phyloP scores from a whole-genome alignment of 2,113 vertebrate species.

The Pterophyllum scalare region DNA sequence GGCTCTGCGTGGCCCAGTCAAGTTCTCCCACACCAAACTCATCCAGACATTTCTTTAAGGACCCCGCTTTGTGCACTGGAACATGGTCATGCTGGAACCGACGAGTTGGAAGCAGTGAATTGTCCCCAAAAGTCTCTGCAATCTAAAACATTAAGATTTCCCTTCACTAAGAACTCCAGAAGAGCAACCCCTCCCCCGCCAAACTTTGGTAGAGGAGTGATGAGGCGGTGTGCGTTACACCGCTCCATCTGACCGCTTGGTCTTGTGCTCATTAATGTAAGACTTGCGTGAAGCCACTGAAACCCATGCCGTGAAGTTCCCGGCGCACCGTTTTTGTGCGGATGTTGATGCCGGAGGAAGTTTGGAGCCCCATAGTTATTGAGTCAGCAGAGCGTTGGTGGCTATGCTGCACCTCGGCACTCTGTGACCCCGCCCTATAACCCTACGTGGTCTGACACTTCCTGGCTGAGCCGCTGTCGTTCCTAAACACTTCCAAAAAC shows the following conservation, averaged over 20 bases:
- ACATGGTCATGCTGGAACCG: fast-evolving
- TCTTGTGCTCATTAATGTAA: too few relatives aligned
- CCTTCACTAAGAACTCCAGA: neutral
- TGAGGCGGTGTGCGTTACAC: too few relatives aligned
- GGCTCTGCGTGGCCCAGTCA: neutral
- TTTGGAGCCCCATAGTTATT: neutral
- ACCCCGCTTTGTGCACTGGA: neutral
- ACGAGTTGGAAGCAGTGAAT: neutral
- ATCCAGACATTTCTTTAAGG: neutral
- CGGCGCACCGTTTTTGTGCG: neutral
- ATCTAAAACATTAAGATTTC: neutral
- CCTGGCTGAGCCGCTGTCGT: neutral
- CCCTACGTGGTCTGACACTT: neutral
- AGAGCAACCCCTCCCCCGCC: too few relatives aligned
- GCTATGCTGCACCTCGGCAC: neutral
- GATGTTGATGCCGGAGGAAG: fast-evolving
- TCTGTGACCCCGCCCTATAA: neutral
- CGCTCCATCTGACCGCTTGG: too few relatives aligned
- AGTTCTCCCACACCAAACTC: neutral
- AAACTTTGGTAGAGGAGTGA: too few relatives aligned
- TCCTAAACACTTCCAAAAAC: neutral
- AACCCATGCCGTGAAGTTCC: neutral
- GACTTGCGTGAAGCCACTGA: too few relatives aligned
- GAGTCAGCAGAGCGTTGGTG: neutral
- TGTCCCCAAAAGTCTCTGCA: neutral